A percentile compares a stretch with the other conserved stretches of the same genome.
Conservation (phyloP, 2,113 vertebrate genomes). For the Sphyrna mokarran region DNA sequence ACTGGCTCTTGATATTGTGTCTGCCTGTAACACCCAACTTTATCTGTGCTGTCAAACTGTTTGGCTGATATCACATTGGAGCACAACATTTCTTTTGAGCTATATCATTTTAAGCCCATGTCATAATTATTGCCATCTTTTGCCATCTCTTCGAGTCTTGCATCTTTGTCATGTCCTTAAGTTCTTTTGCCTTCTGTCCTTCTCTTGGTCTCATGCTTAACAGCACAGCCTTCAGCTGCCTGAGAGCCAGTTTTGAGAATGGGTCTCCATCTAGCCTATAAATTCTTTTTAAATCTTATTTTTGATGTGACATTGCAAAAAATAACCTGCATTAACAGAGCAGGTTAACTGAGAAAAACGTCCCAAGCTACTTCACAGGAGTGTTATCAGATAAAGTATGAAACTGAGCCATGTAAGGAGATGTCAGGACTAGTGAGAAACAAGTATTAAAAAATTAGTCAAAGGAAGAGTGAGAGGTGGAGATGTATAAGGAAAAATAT, state of each 20-base stretch:
- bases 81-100: not conserved
- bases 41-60: not conserved
- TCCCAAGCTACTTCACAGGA: too few species aligned
- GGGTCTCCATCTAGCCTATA: not conserved
- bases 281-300: not conserved
- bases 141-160: not conserved
- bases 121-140: not conserved
- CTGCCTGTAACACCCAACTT: not conserved
- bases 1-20: not conserved
- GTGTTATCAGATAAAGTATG: too few species aligned
- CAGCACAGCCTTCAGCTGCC: not conserved
- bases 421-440: not conserved
- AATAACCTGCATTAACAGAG: not conserved
- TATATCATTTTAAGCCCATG: not conserved
- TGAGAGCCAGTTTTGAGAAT: not conserved
- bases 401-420: too few species aligned
- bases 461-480: not conserved
- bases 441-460: not conserved
- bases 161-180: not conserved
- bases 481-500: not conserved
- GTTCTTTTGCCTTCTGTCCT: not conserved
- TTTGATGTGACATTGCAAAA: not conserved
- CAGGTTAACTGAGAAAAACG: too few species aligned
- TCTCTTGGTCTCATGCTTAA: not conserved
- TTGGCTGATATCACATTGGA: not conserved